Conservation (phyloP, 2,113 vertebrate genomes). For the Xenopus laevis region DNA sequence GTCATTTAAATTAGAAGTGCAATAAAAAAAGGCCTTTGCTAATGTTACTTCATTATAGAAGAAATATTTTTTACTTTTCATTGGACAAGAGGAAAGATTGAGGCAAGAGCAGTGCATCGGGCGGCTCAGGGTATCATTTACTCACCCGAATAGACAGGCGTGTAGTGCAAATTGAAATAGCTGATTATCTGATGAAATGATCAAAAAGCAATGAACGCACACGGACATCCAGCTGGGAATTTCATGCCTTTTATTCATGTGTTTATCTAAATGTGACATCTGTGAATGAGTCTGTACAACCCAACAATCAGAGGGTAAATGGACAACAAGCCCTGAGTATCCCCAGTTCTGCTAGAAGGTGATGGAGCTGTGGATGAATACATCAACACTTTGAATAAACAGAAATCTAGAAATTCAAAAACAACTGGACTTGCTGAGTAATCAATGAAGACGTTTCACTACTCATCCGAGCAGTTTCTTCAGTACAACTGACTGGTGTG, state of each 20-base stretch:
- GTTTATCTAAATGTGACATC: slow-evolving; percentile 17
- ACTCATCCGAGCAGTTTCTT: too few species aligned
- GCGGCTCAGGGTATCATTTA: background rate
- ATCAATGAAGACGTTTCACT: too few species aligned
- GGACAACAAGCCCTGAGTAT: background rate
- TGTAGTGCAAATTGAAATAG: slow-evolving; percentile 19
- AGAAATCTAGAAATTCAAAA: too few species aligned
- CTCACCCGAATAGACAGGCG: background rate
- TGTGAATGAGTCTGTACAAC: background rate
- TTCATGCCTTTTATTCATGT: background rate
- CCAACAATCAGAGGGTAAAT: background rate
- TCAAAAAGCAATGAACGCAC: background rate
- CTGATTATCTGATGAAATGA: slow-evolving; percentile 9
- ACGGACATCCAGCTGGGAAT: background rate
- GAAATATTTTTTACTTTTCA: background rate
- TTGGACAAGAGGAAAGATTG: background rate
- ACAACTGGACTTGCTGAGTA: too few species aligned
- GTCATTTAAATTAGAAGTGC: too few species aligned
- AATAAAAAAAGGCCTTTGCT: too few species aligned
- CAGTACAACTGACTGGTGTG: too few species aligned
- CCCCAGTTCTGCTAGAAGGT: background rate
- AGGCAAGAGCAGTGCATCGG: background rate
- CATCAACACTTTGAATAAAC: too few species aligned
- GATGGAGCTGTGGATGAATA: background rate
- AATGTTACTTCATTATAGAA: background rate